These are phyloP conservation scores for Tetramorium alpestre DNA, from an alignment of 1,140 invertebrate genomes.

Conservation along the genomic window DNA sequence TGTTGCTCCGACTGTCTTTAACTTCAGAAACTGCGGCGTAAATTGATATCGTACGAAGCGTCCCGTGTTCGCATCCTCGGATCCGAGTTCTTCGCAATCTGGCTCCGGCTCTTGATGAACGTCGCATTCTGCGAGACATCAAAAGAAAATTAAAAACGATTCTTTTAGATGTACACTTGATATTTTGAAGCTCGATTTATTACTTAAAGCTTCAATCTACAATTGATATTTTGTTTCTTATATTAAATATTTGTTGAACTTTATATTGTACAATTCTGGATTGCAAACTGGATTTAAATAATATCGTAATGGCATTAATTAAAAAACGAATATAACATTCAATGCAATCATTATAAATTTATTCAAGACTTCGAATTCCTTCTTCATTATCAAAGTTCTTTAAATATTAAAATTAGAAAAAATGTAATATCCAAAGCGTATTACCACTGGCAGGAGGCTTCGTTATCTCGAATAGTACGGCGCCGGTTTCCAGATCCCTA, in stretches of 20 bases:
- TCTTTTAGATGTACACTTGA: background rate
- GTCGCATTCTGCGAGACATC: conserved; percentile 71
- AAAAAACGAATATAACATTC: background rate
- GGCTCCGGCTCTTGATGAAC: conserved; percentile 83
- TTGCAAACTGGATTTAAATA: background rate
- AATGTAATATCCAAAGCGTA: background rate
- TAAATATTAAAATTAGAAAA: background rate
- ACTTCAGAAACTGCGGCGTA: conserved; percentile 97
- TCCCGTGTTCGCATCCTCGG: conserved; percentile 94
- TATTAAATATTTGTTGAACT: background rate
- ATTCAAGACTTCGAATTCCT: background rate
- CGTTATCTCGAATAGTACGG: conserved; percentile 98
- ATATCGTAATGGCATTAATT: background rate
- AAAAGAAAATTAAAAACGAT: background rate
- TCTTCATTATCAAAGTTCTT: background rate
- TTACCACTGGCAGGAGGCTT: conserved; percentile 91
- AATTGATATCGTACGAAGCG: conserved; percentile 99
- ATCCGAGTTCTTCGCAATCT: conserved; percentile 88
- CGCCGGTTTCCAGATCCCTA: conserved; percentile 96
- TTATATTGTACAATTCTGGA: background rate
- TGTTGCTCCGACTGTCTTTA: conserved; percentile 98
- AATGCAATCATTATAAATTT: background rate
- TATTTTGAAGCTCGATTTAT: background rate
- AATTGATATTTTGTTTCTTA: background rate
- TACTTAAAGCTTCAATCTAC: background rate